Base-by-base conservation (phyloP, 2,113 vertebrate species). In the Elachura formosa region DNA sequence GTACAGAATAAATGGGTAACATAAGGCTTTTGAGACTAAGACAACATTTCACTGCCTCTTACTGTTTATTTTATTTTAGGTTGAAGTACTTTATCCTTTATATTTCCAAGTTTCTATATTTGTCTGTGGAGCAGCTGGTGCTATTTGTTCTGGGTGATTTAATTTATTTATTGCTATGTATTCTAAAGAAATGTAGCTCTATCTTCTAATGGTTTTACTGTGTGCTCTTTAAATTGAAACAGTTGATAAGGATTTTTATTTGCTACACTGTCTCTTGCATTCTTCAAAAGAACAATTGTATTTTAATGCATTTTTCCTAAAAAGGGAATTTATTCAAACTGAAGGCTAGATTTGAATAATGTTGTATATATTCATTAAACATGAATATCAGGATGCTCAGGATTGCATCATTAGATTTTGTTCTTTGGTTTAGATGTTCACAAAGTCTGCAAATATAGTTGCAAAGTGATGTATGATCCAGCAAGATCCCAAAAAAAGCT, bases 151-250 rank as follows among this genome's bases (percentile, higher is more conserved):
- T 77, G 90, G 52, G 58, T 94, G 88, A 94, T 96, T 96, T 95
- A 90, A 95, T 95, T 96, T 94, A 94, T 97, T 96, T 96, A 95
- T 97, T 88, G 92, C 56, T 25, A 10, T 73, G 41, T 89, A 93
- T 97, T 94, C 48, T n/a, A 89, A 95, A 96, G 93, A 85, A 75
- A 68, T 36, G 59, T 64, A 91, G 82, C 89, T 92, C 75, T 83
- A 62, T 96, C 87, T 97, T 92, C 89, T 76, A 78, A 43, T 46
- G 69, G 38, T 75, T 94, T 96, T 92, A 56, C 85, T 52, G 79
- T 69, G 59, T 83, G 45, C 61, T 95, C 48, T 93, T 95, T 85
- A 95, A 83, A 96, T 79, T 49, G 84, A 89, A 96, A 85, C 58
- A 40, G 90, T 89, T 91, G 87, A 95, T 94, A 89, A 80, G 68